Evolutionary conservation across 2,888 invertebrate genomes (phyloP).

Genomic region (Tyria jacobaeae): DNA sequence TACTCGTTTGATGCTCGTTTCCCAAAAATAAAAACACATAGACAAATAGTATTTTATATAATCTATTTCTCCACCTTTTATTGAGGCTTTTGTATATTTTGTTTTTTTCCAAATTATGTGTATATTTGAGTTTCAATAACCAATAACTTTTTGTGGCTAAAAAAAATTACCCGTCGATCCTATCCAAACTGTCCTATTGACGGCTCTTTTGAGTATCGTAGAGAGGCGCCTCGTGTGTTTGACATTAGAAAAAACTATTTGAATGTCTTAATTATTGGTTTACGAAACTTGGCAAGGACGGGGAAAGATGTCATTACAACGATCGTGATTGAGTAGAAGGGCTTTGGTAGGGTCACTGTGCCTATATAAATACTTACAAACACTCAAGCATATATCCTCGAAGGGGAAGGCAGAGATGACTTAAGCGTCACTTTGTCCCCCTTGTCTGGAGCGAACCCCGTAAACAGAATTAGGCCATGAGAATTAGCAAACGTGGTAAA

Average conservation of each 20-base stretch:
- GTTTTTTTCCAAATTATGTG: background rate
- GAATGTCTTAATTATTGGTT: slow-evolving; percentile 57
- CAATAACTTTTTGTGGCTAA: background rate
- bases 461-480: too few relatives aligned
- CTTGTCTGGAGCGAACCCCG: too few relatives aligned
- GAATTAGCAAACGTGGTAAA: too few relatives aligned
- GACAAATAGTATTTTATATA: too few relatives aligned
- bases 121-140: background rate
- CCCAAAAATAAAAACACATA: too few relatives aligned
- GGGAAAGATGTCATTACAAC: slow-evolving; percentile 23
- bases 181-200: slow-evolving; percentile 37
- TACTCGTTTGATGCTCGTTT: too few relatives aligned
- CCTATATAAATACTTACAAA: too few relatives aligned
- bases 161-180: slow-evolving; percentile 22
- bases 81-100: background rate
- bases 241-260: slow-evolving; percentile 50
- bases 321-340: background rate
- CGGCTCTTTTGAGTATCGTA: slow-evolving; percentile 37
- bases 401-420: too few relatives aligned
- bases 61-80: background rate
- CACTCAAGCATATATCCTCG: too few relatives aligned
- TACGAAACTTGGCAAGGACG: slow-evolving; percentile 28
- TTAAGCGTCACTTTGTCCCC: too few relatives aligned
- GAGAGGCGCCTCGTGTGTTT: slow-evolving; percentile 51
- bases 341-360: background rate